Evolutionary conservation across 2,113 vertebrate species (phyloP).

Genomic region (Tetrax tetrax): DNA sequence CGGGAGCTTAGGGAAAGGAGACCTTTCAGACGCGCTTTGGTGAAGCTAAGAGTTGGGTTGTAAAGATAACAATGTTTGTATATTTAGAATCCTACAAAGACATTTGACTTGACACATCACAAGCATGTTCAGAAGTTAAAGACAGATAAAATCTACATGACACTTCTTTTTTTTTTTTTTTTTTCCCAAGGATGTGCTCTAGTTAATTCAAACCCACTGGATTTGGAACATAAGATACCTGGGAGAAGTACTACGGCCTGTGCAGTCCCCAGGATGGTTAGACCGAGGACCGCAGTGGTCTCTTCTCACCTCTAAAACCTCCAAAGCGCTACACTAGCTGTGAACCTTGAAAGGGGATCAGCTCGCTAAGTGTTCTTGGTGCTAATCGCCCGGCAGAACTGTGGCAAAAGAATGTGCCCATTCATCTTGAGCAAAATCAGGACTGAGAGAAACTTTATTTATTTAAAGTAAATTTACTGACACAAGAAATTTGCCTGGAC

Average conservation of each 20-base stretch:
- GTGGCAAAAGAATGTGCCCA: not conserved
- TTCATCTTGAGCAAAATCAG: not conserved
- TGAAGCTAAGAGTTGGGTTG: not conserved
- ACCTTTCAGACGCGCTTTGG: rapidly evolving
- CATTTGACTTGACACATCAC: not conserved
- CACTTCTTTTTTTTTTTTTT: rapidly evolving
- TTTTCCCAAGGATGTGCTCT: not conserved
- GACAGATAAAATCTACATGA: not conserved
- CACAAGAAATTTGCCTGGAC: not conserved
- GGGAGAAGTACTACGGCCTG: not conserved
- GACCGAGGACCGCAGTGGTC: not conserved
- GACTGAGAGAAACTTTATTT: not conserved
- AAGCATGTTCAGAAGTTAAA: not conserved
- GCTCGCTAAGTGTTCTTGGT: not conserved
- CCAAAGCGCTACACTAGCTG: not conserved
- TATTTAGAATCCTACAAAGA: not conserved
- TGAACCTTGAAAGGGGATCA: not conserved
- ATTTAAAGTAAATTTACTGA: not conserved
- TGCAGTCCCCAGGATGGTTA: not conserved
- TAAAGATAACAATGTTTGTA: not conserved
- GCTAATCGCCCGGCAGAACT: not conserved
- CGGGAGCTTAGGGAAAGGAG: not conserved
- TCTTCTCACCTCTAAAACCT: not conserved
- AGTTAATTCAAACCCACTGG: not conserved
- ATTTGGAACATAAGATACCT: not conserved